Evolutionary conservation across 37 sponge, comb jelly and placozoan species (phyloP).

Genomic region (Chondrilla cf. caribensis): DNA sequence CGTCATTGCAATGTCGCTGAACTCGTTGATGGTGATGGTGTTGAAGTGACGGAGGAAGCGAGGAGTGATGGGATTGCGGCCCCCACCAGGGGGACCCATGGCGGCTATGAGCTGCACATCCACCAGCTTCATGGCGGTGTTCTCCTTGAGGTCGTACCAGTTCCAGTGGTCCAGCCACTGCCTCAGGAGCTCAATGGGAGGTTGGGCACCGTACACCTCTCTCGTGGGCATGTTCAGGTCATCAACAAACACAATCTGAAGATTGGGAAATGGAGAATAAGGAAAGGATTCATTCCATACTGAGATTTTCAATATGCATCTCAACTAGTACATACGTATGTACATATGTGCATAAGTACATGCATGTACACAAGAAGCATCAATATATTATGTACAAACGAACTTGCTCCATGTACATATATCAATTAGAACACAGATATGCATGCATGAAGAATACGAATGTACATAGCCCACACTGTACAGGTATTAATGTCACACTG

Average conservation of each 20-base stretch:
- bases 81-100: conserved; percentile 99
- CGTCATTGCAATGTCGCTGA: conserved; percentile 82
- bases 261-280: neutral
- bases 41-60: conserved; percentile 97
- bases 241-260: conserved; percentile 94
- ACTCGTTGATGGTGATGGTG: conserved; percentile 93
- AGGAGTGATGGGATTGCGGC: conserved; percentile 91
- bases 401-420: too few relatives aligned
- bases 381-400: too few relatives aligned
- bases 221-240: conserved; percentile 97
- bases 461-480: too few relatives aligned
- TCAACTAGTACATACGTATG: neutral
- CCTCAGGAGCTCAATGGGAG: conserved; percentile 96
- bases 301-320: too few relatives aligned
- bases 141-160: conserved; percentile 83
- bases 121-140: conserved; percentile 79
- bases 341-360: neutral
- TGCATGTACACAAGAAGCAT: too few relatives aligned
- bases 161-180: conserved; percentile 97
- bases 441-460: too few relatives aligned
- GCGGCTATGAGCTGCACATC: conserved; percentile 87
- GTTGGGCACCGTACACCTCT: conserved; percentile 96
- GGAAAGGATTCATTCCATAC: too few relatives aligned
- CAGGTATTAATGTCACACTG: too few relatives aligned
- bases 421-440: too few relatives aligned